Evolutionary conservation across 2,888 invertebrate species (phyloP).

Genomic region (Tetranychus piercei): DNA sequence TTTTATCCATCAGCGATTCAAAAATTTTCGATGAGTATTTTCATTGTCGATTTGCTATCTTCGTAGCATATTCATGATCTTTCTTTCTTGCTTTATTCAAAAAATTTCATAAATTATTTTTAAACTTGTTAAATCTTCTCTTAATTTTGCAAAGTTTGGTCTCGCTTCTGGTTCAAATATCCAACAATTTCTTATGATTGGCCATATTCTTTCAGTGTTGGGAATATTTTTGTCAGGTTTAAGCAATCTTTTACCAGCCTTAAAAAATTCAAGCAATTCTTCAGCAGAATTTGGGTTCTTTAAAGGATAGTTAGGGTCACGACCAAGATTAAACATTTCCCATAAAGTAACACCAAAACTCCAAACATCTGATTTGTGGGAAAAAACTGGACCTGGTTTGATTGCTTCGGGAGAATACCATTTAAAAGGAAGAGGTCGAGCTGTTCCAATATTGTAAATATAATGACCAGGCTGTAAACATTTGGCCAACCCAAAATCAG

Average conservation of each 20-base stretch:
- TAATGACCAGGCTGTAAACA: slow-evolving; percentile 45
- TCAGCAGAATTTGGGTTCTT: background rate
- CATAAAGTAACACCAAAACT: slow-evolving; percentile 88
- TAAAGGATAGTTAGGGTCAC: background rate
- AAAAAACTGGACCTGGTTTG: slow-evolving; percentile 51
- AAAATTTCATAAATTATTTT: too few relatives aligned
- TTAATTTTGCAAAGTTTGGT: slow-evolving; percentile 46
- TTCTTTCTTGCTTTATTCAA: too few relatives aligned
- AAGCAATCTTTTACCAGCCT: background rate
- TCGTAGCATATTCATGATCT: too few relatives aligned
- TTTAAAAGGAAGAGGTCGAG: slow-evolving; percentile 60
- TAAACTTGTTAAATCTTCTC: too few relatives aligned
- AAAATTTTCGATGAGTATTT: too few relatives aligned
- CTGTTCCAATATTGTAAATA: slow-evolving; percentile 57
- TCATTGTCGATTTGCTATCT: too few relatives aligned
- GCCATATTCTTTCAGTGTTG: background rate
- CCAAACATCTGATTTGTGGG: slow-evolving; percentile 87
- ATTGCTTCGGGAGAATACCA: slow-evolving; percentile 82
- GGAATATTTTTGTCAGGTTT: background rate
- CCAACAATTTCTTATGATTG: slow-evolving; percentile 71
- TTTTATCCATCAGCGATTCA: too few relatives aligned
- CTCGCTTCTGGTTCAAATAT: slow-evolving; percentile 51
- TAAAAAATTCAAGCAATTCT: background rate
- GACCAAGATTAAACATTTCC: slow-evolving; percentile 80
- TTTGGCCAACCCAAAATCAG: slow-evolving; percentile 76